Evolutionary conservation across 30 jellyfish, hydroid and myxozoan species (phyloP).

Genomic region (Cassiopea andromeda): DNA sequence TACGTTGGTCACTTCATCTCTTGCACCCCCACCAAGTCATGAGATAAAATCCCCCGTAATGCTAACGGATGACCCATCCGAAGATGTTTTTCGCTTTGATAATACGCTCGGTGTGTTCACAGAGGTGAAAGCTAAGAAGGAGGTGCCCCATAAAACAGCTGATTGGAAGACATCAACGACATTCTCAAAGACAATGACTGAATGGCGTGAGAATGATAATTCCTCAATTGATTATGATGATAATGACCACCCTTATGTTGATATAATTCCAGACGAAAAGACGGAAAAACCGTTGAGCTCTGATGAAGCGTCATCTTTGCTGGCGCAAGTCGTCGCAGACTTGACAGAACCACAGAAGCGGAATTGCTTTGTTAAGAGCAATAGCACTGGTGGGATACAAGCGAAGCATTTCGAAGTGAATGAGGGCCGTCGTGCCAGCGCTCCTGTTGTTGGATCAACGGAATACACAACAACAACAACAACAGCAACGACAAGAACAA

Average conservation of each 20-base stretch:
- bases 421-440: constrained; percentile 65
- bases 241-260: constrained; percentile 55
- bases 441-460: constrained; percentile 56
- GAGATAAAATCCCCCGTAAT: background rate
- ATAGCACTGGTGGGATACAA: constrained; percentile 69
- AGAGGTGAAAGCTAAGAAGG: background rate
- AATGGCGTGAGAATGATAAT: constrained; percentile 54
- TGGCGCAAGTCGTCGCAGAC: constrained; percentile 75
- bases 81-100: constrained; percentile 40
- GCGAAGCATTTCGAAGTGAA: constrained; percentile 36
- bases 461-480: constrained; percentile 17
- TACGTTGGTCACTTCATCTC: background rate
- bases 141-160: background rate
- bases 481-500: no score
- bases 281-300: constrained; percentile 43
- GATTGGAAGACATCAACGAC: constrained; percentile 60
- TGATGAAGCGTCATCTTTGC: constrained; percentile 51
- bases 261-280: constrained; percentile 53
- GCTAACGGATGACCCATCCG: background rate
- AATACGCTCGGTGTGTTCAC: background rate
- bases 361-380: constrained; percentile 42
- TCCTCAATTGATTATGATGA: constrained; percentile 32
- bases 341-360: constrained; percentile 69
- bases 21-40: background rate
- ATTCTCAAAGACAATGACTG: constrained; percentile 58